phyloP scores from a whole-genome alignment of 2,888 invertebrate species.

The Lymantria monacha region DNA sequence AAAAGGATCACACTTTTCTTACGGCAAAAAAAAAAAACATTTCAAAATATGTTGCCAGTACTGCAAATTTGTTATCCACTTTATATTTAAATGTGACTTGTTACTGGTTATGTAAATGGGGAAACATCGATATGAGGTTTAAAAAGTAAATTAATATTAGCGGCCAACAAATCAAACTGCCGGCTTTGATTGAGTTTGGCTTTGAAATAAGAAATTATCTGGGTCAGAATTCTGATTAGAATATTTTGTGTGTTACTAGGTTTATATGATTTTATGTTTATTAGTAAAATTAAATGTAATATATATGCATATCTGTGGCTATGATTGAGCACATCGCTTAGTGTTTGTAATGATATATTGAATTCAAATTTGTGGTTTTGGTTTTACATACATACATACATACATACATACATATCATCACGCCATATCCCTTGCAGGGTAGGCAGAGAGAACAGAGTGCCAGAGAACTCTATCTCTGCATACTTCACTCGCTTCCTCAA shows the following conservation, averaged over 20 bases:
- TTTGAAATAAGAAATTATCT: slow-evolving; percentile 1
- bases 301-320: background rate
- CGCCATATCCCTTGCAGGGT: too few species aligned
- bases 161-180: slow-evolving; percentile 18
- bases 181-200: slow-evolving; percentile 6
- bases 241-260: slow-evolving; percentile 9
- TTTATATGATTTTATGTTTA: slow-evolving; percentile 1
- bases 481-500: too few species aligned
- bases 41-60: slow-evolving; percentile 10
- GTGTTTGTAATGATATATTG: too few species aligned
- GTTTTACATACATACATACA: too few species aligned
- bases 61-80: slow-evolving; percentile 15
- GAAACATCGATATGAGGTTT: slow-evolving; percentile 20
- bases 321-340: background rate
- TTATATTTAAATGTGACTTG: slow-evolving; percentile 21
- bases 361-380: too few species aligned
- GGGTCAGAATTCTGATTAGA: slow-evolving; percentile 11
- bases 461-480: too few species aligned
- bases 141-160: slow-evolving; percentile 16
- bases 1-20: too few species aligned
- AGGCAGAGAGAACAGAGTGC: too few species aligned
- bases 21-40: background rate
- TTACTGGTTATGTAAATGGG: slow-evolving; percentile 24
- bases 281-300: background rate
- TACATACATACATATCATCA: too few species aligned